Base-by-base conservation (phyloP, 2,113 vertebrate species). In the Rhinoderma darwinii region DNA sequence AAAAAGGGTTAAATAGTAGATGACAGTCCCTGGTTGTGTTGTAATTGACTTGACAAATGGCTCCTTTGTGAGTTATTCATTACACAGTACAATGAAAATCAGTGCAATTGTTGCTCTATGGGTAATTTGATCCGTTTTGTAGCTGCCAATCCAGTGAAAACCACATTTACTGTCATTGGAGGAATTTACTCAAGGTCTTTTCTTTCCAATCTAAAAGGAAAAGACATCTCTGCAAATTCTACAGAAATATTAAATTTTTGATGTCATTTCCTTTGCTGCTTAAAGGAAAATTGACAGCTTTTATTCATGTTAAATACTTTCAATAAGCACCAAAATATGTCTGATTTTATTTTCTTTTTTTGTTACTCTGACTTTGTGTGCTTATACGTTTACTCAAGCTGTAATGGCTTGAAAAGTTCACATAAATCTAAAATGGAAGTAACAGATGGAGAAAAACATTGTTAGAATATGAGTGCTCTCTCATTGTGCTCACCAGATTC, bases 11-110 rank as follows among this genome's bases (percentile, higher is more conserved):
- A 47, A 77, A 30, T 41, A 9, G 35, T 72, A 72, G 41, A 41
- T 72, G 37, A 72, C 35, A 41, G 68, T 37, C 68, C 68, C 20
- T 41, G 37, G 68, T 72, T 41, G 68, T 72, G 68, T 72, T 72
- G 68, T 72, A 72, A 72, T 72, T 72, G 68, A 72, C 68, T 72
- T 72, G 68, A 72, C 68, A 72, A 72, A 72, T 72, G 68, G 68
- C 68, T 72, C 68, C 68, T 41, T 41, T 72, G 68, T 72, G 68
- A 41, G 68, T 72, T 72, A 72, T 72, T 72, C 68, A 39, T 72
- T 72, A 72, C 68, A 72, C 68, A 22, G 35, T 72, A 72, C 68
- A 72, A 72, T 72, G 68, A 72, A 72, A 72, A 72, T 72, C 68
- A 72, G 68, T 72, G 18, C 68, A 72, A 72, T 72, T 72, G 66